Conservation (phyloP, 2,888 invertebrate genomes). For the Eupeodes luniger region DNA sequence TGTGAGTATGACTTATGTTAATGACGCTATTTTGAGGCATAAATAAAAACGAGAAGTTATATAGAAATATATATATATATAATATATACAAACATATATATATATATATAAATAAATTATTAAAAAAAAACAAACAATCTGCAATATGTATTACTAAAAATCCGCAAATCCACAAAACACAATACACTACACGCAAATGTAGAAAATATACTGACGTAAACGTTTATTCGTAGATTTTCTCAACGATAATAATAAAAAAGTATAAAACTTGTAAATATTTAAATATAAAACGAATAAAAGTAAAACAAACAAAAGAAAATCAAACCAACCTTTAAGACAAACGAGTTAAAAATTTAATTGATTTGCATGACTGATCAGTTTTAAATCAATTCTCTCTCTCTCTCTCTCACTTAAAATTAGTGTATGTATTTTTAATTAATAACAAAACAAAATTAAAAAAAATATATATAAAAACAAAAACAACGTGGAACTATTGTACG, state of each 20-base stretch:
- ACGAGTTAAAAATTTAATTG: constrained; percentile 52
- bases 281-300: constrained; percentile 34
- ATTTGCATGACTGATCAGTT: constrained; percentile 72
- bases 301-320: constrained; percentile 40
- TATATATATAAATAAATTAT: constrained; percentile 64
- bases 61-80: constrained; percentile 54
- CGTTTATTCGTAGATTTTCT: constrained; percentile 58
- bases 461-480: neutral
- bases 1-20: constrained; percentile 72
- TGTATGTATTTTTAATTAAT: constrained; percentile 55
- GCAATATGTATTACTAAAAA: constrained; percentile 69
- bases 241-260: constrained; percentile 22
- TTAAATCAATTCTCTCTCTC: constrained; percentile 55
- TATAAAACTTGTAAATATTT: constrained; percentile 60
- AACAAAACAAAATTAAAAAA: neutral
- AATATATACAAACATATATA: constrained; percentile 66
- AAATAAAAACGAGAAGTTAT: constrained; percentile 30
- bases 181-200: constrained; percentile 50
- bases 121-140: constrained; percentile 51
- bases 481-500: constrained; percentile 36
- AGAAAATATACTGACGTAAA: constrained; percentile 45
- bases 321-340: constrained; percentile 35
- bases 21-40: constrained; percentile 72
- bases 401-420: constrained; percentile 51
- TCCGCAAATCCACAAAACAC: constrained; percentile 57